phyloP scores from a whole-genome alignment of 2,113 vertebrate genomes.

The Empidonax traillii region DNA sequence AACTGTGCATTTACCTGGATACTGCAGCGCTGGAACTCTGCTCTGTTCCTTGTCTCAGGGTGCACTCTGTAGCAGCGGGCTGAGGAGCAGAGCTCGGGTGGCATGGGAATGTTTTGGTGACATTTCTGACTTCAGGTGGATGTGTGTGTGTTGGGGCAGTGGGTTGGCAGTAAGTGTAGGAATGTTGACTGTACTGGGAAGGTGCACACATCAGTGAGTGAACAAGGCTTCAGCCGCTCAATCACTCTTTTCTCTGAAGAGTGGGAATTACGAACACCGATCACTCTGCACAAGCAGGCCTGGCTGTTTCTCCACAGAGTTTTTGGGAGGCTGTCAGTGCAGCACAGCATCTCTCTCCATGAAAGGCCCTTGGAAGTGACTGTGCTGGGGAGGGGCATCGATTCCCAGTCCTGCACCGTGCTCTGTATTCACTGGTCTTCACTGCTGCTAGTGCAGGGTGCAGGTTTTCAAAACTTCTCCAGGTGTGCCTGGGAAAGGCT shows the following conservation, averaged over 20 bases:
- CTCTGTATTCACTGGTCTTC: neutral
- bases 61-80: neutral
- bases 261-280: neutral
- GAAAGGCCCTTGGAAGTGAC: neutral
- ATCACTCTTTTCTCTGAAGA: neutral
- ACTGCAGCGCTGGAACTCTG: neutral
- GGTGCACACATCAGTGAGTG: neutral
- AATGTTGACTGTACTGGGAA: neutral
- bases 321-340: neutral
- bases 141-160: neutral
- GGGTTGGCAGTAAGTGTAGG: neutral
- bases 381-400: neutral
- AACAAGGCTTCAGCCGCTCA: neutral
- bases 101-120: neutral
- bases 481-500: neutral
- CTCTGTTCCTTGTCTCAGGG: neutral
- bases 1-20: neutral
- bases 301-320: neutral
- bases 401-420: neutral
- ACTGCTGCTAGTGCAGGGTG: neutral
- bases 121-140: neutral
- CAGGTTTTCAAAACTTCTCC: neutral
- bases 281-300: neutral
- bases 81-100: neutral
- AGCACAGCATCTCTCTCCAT: neutral